phyloP scores from a whole-genome alignment of 2,888 invertebrate species.

The Ephialtes manifestator region DNA sequence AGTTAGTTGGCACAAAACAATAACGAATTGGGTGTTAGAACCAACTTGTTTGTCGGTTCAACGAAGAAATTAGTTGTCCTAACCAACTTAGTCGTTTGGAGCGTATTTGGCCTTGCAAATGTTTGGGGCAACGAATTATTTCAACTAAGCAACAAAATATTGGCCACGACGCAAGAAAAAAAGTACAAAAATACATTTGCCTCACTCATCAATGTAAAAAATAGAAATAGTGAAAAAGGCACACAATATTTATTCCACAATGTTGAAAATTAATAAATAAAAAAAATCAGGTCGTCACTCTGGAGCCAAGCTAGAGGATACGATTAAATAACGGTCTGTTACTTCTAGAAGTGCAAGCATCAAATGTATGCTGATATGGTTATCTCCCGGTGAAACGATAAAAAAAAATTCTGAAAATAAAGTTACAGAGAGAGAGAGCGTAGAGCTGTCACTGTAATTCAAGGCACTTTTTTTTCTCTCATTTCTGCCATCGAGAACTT shows the following conservation, averaged over 20 bases:
- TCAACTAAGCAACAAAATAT: background rate
- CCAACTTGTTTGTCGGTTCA: no score
- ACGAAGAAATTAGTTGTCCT: no score
- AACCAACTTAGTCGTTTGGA: no score
- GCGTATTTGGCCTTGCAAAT: background rate
- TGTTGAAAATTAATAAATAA: constrained; percentile 63
- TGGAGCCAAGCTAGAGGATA: constrained; percentile 84
- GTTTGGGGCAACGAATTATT: no score
- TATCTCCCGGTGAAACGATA: constrained; percentile 85
- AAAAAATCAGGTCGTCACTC: constrained; percentile 85
- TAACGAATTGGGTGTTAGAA: no score
- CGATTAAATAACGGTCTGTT: constrained; percentile 85
- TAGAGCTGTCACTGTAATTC: constrained; percentile 54
- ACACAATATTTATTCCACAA: constrained; percentile 42
- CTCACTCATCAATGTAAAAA: constrained; percentile 39
- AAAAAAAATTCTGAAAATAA: constrained; percentile 83
- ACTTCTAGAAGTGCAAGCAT: constrained; percentile 86
- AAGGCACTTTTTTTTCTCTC: constrained; percentile 33
- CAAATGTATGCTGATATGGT: constrained; percentile 85
- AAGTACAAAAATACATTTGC: constrained; percentile 4
- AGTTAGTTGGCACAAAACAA: no score
- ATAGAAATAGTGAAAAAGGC: background rate
- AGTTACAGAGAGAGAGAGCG: constrained; percentile 77
- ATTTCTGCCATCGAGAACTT: constrained; percentile 52
- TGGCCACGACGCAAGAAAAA: background rate